Percentiles rank a stretch among this genome's conserved stretches.
These are phyloP conservation scores for Pitta sordida DNA, from an alignment of 2,113 vertebrate genomes.

Conservation along the genomic window DNA sequence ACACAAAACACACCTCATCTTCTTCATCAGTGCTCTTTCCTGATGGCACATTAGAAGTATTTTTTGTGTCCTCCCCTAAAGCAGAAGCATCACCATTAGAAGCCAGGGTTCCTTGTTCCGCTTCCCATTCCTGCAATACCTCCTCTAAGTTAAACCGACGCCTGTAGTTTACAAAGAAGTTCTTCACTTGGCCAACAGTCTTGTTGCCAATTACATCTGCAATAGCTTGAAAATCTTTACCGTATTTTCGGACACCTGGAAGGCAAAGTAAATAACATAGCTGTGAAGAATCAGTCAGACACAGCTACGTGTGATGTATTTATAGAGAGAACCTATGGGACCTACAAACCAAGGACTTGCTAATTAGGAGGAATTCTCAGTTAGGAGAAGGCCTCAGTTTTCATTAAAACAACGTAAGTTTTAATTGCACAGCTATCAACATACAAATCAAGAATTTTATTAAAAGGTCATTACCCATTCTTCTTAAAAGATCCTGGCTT, in stretches of 20 bases:
- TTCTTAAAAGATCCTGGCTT: slow-evolving; percentile 22
- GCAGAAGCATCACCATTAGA: slow-evolving; percentile 90
- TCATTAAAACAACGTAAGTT: neutral
- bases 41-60: slow-evolving; percentile 89
- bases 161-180: slow-evolving; percentile 99
- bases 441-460: slow-evolving; percentile 28
- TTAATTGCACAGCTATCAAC: slow-evolving; percentile 39
- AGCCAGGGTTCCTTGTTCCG: slow-evolving; percentile 92
- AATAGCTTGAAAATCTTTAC: slow-evolving; percentile 99
- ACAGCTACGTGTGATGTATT: slow-evolving; percentile 72
- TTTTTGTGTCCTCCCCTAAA: slow-evolving; percentile 94
- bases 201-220: slow-evolving; percentile 99
- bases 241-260: slow-evolving; percentile 97
- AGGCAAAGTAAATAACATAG: slow-evolving; percentile 84
- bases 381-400: slow-evolving; percentile 14
- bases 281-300: slow-evolving; percentile 78
- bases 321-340: slow-evolving; percentile 40
- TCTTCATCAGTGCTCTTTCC: slow-evolving; percentile 98
- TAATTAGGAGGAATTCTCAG: slow-evolving; percentile 17
- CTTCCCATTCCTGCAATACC: slow-evolving; percentile 99
- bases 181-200: slow-evolving; percentile 98
- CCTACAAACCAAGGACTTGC: neutral
- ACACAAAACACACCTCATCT: slow-evolving; percentile 92
- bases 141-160: slow-evolving; percentile 99
- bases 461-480: slow-evolving; percentile 17